Percentiles rank a stretch among this genome's conserved stretches.
Conservation (phyloP, 2,113 vertebrate species). For the Cygnus atratus region DNA sequence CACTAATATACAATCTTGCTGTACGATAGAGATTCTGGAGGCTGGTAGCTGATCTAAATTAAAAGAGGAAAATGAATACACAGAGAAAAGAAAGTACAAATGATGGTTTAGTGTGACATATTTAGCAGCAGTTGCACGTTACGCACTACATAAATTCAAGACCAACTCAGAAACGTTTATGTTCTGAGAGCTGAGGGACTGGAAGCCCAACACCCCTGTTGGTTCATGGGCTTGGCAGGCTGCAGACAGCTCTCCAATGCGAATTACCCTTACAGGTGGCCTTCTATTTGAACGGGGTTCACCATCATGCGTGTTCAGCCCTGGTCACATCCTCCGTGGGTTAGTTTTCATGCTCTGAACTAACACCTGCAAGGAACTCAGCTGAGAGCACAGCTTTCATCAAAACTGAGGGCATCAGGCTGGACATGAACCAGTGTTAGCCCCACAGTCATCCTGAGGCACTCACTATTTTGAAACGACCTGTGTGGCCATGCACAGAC, state of each 20-base stretch:
- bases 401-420: not conserved
- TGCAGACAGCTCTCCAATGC: not conserved
- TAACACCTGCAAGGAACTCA: not conserved
- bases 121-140: not conserved
- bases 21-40: not conserved
- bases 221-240: not conserved
- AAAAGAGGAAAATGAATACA: constrained; percentile 7
- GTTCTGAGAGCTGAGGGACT: not conserved
- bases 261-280: not conserved
- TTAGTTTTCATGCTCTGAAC: not conserved
- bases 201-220: not conserved
- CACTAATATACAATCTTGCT: not conserved
- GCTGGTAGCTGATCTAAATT: not conserved
- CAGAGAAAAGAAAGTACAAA: not conserved
- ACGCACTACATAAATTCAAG: not conserved
- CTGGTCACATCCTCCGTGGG: not conserved
- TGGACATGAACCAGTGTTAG: not conserved
- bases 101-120: not conserved
- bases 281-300: not conserved
- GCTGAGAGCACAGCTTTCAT: constrained; percentile 24
- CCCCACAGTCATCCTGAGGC: not conserved
- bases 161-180: not conserved
- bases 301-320: not conserved
- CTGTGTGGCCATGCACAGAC: not conserved
- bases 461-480: constrained; percentile 1